phyloP scores from a whole-genome alignment of 2,113 vertebrate genomes.

The Elanus axillaris region DNA sequence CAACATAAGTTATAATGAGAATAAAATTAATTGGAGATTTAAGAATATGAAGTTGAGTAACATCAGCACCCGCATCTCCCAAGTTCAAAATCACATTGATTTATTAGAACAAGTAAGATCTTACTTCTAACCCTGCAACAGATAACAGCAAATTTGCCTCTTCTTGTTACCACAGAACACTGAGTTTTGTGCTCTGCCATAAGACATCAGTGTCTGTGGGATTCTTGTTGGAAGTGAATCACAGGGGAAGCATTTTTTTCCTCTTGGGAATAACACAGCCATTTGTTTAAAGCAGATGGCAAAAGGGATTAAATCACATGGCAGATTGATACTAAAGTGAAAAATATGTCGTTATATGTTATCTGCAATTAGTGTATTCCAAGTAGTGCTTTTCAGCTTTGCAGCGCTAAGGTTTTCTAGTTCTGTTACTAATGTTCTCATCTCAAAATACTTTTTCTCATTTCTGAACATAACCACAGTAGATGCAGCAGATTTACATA shows the following conservation, averaged over 20 bases:
- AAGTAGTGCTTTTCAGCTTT: background rate
- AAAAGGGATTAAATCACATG: constrained; percentile 28
- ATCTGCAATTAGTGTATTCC: background rate
- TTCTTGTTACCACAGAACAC: background rate
- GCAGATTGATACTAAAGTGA: background rate
- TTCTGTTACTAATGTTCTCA: background rate
- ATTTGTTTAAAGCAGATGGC: constrained; percentile 64
- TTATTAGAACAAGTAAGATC: background rate
- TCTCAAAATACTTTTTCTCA: background rate
- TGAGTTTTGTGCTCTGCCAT: background rate
- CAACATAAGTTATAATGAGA: background rate
- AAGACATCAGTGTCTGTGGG: background rate
- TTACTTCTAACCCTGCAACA: background rate
- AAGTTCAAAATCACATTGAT: background rate
- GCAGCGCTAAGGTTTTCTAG: background rate
- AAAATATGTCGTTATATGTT: constrained; percentile 9
- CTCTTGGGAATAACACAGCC: background rate
- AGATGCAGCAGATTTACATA: background rate
- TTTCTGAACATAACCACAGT: background rate
- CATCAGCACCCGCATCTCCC: background rate
- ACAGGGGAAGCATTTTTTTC: constrained; percentile 9
- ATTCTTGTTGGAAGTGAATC: constrained; percentile 32
- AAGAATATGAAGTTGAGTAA: background rate
- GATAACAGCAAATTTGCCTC: background rate
- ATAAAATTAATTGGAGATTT: background rate